Base-by-base conservation (phyloP, 2,888 invertebrate species). In the Noctua janthina region DNA sequence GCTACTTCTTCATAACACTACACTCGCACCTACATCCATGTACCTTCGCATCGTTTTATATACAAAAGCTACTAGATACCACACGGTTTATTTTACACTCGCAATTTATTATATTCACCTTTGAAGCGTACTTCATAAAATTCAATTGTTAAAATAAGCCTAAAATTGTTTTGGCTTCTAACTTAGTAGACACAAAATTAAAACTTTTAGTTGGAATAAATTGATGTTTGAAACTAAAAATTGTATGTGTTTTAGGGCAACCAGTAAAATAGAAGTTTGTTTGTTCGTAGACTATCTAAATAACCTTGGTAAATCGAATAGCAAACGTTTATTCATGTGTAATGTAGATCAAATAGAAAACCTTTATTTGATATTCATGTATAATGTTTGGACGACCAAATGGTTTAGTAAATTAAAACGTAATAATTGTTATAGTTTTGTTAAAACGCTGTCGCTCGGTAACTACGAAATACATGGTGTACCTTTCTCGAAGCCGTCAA, bases 171-270 rank as follows among this genome's bases (percentile, higher is more conserved):
- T 7, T 68, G 66, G 62, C 46, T 78, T 35, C 35, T 29, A 67
- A 71, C 49, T 71, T 49, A 35, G 35, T 15, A 23, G 11, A n/a
- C 11, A 15, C 39, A 17, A 49, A 64, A 54, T 43, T n/a, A 54
- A 17, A 67, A 29, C 13, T 59, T 59, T 39, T 67, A 7, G 56
- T 79, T 51, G n/a, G 20, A 59, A 43, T 72, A 66, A 70, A 67
- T 68, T 15, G 17, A 29, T 49, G 49, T 81, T 62, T 66, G 6
- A 20, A 79, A 80, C 66, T 15, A 68, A 70, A 74, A 46, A 54
- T 35, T 15, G 17, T 59, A 20, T 23, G n/a, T 43, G 15, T 71
- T 71, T 39, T 70, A 43, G 7, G 29, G 11, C 20, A n/a, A 8
- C 56, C 46, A 49, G 1, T 46, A 56, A 56, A 77, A 49, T 49